Conservation (phyloP, 2,797 vertebrate species). For the Ctenochaetus hawaiiensis region DNA sequence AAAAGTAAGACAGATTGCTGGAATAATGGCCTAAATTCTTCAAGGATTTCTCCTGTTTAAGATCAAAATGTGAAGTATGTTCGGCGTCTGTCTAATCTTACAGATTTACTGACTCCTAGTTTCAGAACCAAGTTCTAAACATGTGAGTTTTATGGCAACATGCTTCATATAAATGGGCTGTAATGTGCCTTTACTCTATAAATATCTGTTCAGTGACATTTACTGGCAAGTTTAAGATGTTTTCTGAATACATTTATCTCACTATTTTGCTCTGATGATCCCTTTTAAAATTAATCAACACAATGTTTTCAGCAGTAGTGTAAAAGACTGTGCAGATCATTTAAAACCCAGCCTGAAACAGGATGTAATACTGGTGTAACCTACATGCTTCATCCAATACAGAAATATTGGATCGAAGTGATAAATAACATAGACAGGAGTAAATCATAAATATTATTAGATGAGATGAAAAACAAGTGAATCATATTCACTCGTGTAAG, state of each 20-base stretch:
- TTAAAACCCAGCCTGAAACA: not conserved
- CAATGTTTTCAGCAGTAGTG: not conserved
- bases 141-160: conserved; percentile 22
- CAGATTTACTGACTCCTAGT: conserved; percentile 39
- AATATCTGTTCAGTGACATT: conserved; percentile 18
- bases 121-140: conserved; percentile 23
- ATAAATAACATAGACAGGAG: not conserved
- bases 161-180: not conserved
- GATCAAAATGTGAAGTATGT: conserved; percentile 60
- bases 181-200: not conserved
- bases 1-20: conserved; percentile 9
- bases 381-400: not conserved
- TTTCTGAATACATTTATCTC: conserved; percentile 3
- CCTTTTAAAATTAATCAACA: not conserved
- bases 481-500: not conserved
- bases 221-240: conserved; percentile 31
- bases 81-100: conserved; percentile 50
- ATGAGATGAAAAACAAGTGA: not conserved
- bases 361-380: not conserved
- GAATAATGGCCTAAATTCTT: conserved; percentile 51
- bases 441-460: not conserved
- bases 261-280: not conserved
- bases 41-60: conserved; percentile 47
- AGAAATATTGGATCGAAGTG: not conserved
- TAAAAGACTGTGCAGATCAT: conserved; percentile 12